These are phyloP conservation scores for Typhlichthys eigenmanni DNA, from an alignment of 2,797 vertebrate species.

Conservation along the genomic window DNA sequence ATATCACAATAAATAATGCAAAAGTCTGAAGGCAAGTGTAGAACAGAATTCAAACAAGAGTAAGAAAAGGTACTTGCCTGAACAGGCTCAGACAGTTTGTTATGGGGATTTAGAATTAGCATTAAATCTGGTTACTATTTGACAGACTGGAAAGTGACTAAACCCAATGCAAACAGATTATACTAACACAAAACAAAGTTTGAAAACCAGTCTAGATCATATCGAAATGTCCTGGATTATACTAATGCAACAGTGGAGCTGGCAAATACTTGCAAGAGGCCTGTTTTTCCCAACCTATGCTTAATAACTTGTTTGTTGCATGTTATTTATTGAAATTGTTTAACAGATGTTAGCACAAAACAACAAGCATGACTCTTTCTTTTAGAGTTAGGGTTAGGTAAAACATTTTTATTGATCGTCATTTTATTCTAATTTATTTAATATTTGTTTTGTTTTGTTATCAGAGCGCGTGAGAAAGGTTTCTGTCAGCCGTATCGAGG, in stretches of 20 bases:
- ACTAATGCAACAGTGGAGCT: too few relatives aligned
- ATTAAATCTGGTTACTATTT: constrained; percentile 11
- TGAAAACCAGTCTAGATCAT: constrained; percentile 32
- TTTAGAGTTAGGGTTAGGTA: too few relatives aligned
- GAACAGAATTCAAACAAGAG: too few relatives aligned
- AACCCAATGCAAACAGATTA: constrained; percentile 39
- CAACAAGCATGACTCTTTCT: too few relatives aligned
- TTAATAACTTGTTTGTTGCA: background rate
- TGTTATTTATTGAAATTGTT: background rate
- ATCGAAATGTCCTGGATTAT: constrained; percentile 1
- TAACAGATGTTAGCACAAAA: background rate
- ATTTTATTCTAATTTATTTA: too few relatives aligned
- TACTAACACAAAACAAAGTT: constrained; percentile 13
- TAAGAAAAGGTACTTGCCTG: too few relatives aligned
- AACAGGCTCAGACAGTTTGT: constrained; percentile 28
- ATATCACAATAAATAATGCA: too few relatives aligned
- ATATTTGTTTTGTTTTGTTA: constrained; percentile 11
- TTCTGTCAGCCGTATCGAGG: constrained; percentile 97
- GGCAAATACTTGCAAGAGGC: too few relatives aligned
- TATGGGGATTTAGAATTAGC: constrained; percentile 34
- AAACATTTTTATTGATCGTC: too few relatives aligned
- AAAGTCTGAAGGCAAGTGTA: too few relatives aligned
- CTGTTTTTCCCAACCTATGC: too few relatives aligned
- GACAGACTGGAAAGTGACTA: constrained; percentile 17
- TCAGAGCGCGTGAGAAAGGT: constrained; percentile 86